phyloP scores from a whole-genome alignment of 2,888 invertebrate genomes.

The Trachelus tabidus region DNA sequence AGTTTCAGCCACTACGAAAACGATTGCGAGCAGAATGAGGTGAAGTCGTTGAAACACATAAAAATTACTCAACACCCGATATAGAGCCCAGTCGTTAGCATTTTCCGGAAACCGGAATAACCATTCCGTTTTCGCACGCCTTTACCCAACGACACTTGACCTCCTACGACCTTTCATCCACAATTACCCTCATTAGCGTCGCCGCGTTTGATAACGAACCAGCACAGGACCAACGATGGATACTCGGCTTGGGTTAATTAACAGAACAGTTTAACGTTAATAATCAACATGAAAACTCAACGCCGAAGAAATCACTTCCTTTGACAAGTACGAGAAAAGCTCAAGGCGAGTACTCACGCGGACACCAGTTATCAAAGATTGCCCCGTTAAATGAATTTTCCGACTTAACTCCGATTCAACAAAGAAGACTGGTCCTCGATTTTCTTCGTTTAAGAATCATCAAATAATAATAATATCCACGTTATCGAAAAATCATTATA shows the following conservation, averaged over 20 bases:
- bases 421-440: background rate
- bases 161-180: slow-evolving; percentile 37
- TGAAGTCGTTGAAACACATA: background rate
- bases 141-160: background rate
- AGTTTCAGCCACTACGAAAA: background rate
- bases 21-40: background rate
- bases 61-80: background rate
- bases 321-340: background rate
- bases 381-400: background rate
- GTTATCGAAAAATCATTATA: background rate
- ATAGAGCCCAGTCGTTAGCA: background rate
- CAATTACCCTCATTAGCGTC: slow-evolving; percentile 51
- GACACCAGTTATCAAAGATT: background rate
- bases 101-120: background rate
- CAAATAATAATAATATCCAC: background rate
- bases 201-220: slow-evolving; percentile 41
- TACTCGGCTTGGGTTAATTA: slow-evolving; percentile 24
- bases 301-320: background rate
- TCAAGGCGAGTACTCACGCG: background rate
- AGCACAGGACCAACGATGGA: slow-evolving; percentile 41
- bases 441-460: background rate
- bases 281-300: background rate
- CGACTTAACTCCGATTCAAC: background rate
- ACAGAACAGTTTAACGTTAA: background rate
- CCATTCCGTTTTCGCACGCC: background rate